Evolutionary conservation across 2,888 invertebrate genomes (phyloP).

Genomic region (Dione juno): DNA sequence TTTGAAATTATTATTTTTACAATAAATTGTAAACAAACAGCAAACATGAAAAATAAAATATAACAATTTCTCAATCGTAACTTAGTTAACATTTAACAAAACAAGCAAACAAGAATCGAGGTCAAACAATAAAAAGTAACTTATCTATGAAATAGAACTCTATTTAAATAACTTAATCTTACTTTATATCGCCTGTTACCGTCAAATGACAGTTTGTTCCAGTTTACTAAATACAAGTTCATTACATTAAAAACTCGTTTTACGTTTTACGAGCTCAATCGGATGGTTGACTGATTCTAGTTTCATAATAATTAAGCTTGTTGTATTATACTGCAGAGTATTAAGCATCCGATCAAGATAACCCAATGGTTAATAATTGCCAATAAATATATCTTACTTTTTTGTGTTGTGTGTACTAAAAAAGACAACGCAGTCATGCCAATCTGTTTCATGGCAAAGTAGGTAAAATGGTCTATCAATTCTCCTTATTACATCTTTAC

Average conservation of each 20-base stretch:
- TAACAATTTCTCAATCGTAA: constrained; percentile 1
- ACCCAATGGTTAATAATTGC: not conserved
- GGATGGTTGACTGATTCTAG: constrained; percentile 23
- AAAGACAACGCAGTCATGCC: not conserved
- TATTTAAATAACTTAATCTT: constrained; percentile 32
- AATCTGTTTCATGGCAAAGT: too few species aligned
- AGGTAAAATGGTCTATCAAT: too few species aligned
- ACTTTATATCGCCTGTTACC: constrained; percentile 29
- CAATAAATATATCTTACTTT: not conserved
- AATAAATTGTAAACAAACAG: not conserved
- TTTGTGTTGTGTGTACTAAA: not conserved
- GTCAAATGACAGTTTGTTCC: constrained; percentile 35
- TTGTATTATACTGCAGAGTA: constrained; percentile 2
- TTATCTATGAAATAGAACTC: constrained; percentile 28
- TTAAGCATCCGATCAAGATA: not conserved
- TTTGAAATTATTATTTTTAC: not conserved
- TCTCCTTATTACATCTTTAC: too few species aligned
- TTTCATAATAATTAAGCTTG: constrained; percentile 31
- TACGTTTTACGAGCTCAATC: constrained; percentile 26
- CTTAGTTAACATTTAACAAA: constrained; percentile 9
- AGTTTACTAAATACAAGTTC: constrained; percentile 38
- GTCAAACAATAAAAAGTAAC: constrained; percentile 15
- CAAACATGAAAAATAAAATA: not conserved
- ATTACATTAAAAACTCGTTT: constrained; percentile 39
- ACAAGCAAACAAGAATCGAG: constrained; percentile 13